Evolutionary conservation across 2,113 vertebrate species (phyloP).

Genomic region (Pampusana beccarii): DNA sequence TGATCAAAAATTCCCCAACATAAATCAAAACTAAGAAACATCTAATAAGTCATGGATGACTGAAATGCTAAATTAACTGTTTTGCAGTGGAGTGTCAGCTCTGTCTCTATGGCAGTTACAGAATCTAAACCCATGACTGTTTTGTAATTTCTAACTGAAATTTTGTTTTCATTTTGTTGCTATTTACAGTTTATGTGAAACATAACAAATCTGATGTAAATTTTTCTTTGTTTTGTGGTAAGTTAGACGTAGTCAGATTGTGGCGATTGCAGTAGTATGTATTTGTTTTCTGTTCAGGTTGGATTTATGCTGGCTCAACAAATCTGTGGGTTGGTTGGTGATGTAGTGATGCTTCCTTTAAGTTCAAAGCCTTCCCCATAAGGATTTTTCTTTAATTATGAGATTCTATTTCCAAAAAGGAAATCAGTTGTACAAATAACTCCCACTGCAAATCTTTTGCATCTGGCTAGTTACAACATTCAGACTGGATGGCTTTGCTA

Average conservation of each 20-base stretch:
- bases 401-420: not conserved
- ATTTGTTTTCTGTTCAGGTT: not conserved
- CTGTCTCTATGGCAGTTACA: not conserved
- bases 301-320: not conserved
- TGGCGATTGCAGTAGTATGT: not conserved
- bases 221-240: not conserved
- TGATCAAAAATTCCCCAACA: slow-evolving; percentile 39
- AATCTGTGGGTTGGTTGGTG: not conserved
- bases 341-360: not conserved
- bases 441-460: not conserved
- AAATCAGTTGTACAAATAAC: not conserved
- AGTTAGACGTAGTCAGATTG: not conserved
- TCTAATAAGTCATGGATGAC: slow-evolving; percentile 31
- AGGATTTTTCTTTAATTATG: not conserved
- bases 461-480: not conserved
- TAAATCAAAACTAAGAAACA: slow-evolving; percentile 53
- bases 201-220: not conserved
- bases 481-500: not conserved
- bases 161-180: not conserved
- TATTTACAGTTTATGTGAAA: not conserved
- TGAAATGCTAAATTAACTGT: slow-evolving; percentile 21
- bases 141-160: not conserved
- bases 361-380: not conserved
- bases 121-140: not conserved
- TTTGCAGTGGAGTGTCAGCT: slow-evolving; percentile 11